phyloP scores from a whole-genome alignment of 2,113 vertebrate genomes.

The Xiphophorus couchianus region DNA sequence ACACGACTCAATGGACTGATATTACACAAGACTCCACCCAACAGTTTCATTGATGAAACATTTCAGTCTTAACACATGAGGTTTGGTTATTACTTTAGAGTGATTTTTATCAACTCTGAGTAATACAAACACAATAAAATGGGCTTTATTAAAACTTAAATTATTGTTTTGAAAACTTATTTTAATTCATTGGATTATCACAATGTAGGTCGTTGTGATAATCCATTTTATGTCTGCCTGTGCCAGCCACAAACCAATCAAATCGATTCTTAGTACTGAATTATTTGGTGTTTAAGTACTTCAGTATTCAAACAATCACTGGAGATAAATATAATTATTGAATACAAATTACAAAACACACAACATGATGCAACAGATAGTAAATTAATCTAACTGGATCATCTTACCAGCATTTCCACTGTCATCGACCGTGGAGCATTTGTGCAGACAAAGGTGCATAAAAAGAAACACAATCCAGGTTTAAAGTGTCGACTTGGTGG shows the following conservation, averaged over 20 bases:
- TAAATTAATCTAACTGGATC: neutral
- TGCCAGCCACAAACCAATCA: neutral
- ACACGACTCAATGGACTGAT: neutral
- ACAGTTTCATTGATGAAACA: neutral
- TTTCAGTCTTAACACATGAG: no score
- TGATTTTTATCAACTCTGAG: neutral
- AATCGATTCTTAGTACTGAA: neutral
- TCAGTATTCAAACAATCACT: neutral
- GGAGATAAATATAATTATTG: neutral
- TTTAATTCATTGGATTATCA: neutral
- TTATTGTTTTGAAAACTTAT: neutral
- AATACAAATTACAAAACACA: neutral
- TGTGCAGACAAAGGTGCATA: constrained; percentile 1
- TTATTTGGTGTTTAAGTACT: neutral
- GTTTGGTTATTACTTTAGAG: neutral
- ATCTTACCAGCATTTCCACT: constrained; percentile 54
- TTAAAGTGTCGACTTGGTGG: constrained; percentile 3
- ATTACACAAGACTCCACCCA: neutral
- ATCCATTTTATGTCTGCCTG: neutral
- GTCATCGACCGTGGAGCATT: neutral
- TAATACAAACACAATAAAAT: neutral
- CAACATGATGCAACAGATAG: neutral
- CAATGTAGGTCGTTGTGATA: neutral
- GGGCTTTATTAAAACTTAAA: neutral
- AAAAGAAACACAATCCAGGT: constrained; percentile 39